Evolutionary conservation across 1,140 invertebrate genomes (phyloP).

Genomic region (Belonocnema kinseyi): DNA sequence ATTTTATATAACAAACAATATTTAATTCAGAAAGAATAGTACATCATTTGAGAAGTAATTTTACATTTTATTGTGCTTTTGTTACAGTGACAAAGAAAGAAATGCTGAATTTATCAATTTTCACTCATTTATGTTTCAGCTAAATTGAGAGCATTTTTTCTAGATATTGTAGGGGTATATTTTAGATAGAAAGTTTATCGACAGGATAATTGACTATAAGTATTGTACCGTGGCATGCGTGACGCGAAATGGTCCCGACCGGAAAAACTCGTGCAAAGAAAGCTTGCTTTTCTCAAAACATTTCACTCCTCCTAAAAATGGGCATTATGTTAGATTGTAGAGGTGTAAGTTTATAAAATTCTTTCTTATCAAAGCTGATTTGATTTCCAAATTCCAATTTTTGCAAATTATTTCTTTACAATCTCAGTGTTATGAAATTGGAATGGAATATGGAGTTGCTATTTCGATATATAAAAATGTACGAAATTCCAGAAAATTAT

Average conservation of each 20-base stretch:
- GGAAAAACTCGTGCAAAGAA: slow-evolving; percentile 61
- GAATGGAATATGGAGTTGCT: background rate
- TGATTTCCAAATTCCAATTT: slow-evolving; percentile 1
- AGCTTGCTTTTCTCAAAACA: slow-evolving; percentile 36
- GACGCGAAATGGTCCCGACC: slow-evolving; percentile 69
- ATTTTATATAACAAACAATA: too few species aligned
- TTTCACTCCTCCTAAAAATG: slow-evolving; percentile 36
- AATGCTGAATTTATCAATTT: too few species aligned
- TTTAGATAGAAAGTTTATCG: slow-evolving; percentile 37
- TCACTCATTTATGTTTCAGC: too few species aligned
- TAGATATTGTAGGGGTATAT: background rate
- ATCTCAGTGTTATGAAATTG: background rate
- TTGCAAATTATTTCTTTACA: background rate
- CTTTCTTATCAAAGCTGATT: slow-evolving; percentile 54
- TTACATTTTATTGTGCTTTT: too few species aligned
- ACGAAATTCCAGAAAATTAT: slow-evolving; percentile 10
- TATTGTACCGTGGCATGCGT: slow-evolving; percentile 68
- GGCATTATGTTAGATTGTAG: slow-evolving; percentile 40
- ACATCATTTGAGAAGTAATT: too few species aligned
- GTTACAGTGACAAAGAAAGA: too few species aligned
- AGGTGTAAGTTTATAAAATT: slow-evolving; percentile 54
- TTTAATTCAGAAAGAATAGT: too few species aligned
- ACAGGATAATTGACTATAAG: slow-evolving; percentile 69
- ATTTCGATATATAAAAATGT: slow-evolving; percentile 14
- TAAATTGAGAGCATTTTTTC: too few species aligned